phyloP scores from a whole-genome alignment of 1,140 invertebrate species.

The Wiebesia pumilae region DNA sequence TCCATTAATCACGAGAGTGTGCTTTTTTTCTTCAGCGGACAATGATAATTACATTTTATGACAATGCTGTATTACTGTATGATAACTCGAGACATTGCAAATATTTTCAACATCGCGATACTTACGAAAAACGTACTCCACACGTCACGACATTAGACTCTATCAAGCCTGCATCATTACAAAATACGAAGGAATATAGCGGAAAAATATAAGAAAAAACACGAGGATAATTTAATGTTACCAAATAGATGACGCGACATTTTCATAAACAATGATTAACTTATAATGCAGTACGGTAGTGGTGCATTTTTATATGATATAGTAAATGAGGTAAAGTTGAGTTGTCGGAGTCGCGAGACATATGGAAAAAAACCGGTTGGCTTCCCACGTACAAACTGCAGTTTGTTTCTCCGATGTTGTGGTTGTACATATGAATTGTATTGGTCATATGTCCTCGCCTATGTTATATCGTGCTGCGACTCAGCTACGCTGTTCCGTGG shows the following conservation, averaged over 20 bases:
- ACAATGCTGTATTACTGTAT: not conserved
- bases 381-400: constrained; percentile 9
- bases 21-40: not conserved
- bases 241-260: not conserved
- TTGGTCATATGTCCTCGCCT: not conserved
- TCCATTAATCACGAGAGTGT: not conserved
- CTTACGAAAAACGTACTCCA: not conserved
- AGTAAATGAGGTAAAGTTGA: not conserved
- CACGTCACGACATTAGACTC: no score
- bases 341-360: not conserved
- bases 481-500: not conserved
- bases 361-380: constrained; percentile 29
- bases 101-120: constrained; percentile 11
- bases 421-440: not conserved
- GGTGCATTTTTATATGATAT: not conserved
- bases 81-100: not conserved
- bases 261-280: constrained; percentile 17
- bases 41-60: no score
- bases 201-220: not conserved
- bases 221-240: not conserved
- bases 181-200: not conserved
- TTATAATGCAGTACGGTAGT: not conserved
- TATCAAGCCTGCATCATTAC: not conserved
- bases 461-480: not conserved
- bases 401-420: not conserved